These are phyloP conservation scores for Camelus dromedarius DNA, from an alignment of 2,113 vertebrate species.

Conservation along the genomic window DNA sequence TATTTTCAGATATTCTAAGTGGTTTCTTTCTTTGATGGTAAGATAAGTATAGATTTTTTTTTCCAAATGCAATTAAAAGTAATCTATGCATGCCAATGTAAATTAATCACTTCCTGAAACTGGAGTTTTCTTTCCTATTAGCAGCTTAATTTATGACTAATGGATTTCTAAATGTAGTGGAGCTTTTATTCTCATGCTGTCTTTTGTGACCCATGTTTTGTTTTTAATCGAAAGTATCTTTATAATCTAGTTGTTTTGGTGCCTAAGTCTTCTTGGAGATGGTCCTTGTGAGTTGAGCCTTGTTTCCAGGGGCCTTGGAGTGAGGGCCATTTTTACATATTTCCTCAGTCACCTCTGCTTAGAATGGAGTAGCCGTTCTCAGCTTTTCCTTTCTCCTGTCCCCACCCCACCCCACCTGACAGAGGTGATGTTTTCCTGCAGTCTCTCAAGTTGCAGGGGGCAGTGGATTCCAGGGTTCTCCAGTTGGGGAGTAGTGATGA, in stretches of 20 bases:
- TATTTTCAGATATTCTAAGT: conserved; percentile 56
- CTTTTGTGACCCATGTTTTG: not conserved
- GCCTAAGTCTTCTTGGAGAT: not conserved
- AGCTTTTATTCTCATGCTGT: not conserved
- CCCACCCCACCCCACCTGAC: not conserved
- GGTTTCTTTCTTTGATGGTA: conserved; percentile 46
- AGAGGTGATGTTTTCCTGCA: not conserved
- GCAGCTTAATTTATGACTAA: conserved; percentile 49
- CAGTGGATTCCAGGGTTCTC: not conserved
- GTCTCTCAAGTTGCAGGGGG: not conserved
- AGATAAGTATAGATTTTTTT: not conserved
- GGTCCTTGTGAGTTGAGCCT: not conserved
- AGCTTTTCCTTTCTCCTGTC: not conserved
- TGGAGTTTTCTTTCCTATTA: conserved; percentile 32
- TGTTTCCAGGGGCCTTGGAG: not conserved
- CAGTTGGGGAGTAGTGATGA: not conserved
- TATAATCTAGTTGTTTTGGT: not conserved
- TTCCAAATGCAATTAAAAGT: conserved; percentile 36
- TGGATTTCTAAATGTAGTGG: not conserved
- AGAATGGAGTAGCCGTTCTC: not conserved
- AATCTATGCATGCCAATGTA: conserved; percentile 50
- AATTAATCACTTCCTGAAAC: conserved; percentile 36
- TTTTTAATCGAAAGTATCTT: not conserved
- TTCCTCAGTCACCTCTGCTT: not conserved
- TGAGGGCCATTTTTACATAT: not conserved